Base-by-base conservation (phyloP, 35 echinoderm and acorn worm species). In the Apostichopus parvimensis region DNA sequence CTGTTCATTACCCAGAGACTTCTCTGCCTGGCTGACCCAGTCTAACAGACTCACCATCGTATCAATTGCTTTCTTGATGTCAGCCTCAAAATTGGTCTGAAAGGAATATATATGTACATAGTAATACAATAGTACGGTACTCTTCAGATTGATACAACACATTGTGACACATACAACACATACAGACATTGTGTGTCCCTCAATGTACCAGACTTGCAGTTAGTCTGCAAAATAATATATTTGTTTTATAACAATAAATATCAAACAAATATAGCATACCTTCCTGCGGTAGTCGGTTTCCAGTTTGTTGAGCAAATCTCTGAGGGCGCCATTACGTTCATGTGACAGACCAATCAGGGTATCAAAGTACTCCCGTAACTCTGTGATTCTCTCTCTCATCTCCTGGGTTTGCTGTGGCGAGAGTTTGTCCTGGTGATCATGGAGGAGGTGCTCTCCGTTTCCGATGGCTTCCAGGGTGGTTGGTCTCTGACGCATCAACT, bases 301-400 rank as follows among this genome's bases (percentile, higher is more conserved):
- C 75, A 99, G 87, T 73, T 90, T 77, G 73, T 73, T 85, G 53
- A 99, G 79, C 77, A 99, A 85, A 58, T 94, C 93, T 55, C 86
- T 78, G 70, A 96, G 80, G 21, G 79, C 93, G 64, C 93, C 88
- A 34, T 96, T 92, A 65, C 92, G 89, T 56, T 99, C 97, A 14
- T 93, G 91, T 52, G 97, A 99, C 53, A 96, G 59, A 1, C 88
- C 95, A n/a, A 94, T 93, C 61, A 99, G 91, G 83, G 93, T 95
- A 57, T 99, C 97, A 77, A 96, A 99, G 92, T 94, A 96, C 84
- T 99, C 97, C 60, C 95, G 70, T 17, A 99, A 93, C 86, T 99
- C 94, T 14, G 93, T 89, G 66, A 96, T 93, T 59, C 91, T 89
- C 28, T 94, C 91, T 62, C 92, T 93, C 94, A 99, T 94, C 78